A percentile compares a stretch with the other conserved stretches of the same genome.
These are phyloP conservation scores for Branchipolynoe longqiensis DNA, from an alignment of 2,888 invertebrate species.

Conservation along the genomic window DNA sequence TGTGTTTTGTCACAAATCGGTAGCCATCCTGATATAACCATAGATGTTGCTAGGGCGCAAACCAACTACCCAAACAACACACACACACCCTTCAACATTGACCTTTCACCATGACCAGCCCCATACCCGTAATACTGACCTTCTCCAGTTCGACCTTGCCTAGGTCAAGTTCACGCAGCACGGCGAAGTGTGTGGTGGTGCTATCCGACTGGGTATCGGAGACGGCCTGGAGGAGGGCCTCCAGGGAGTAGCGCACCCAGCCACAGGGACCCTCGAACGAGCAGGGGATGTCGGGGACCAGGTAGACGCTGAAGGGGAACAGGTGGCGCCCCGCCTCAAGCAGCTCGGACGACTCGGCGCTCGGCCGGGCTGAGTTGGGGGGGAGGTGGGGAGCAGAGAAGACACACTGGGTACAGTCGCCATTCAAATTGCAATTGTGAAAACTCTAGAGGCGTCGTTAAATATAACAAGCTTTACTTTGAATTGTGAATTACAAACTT, in stretches of 20 bases:
- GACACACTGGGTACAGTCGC: no score
- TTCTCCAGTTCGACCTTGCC: not conserved
- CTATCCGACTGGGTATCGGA: conserved; percentile 7
- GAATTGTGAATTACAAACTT: no score
- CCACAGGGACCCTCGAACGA: conserved; percentile 51
- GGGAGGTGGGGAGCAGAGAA: not conserved
- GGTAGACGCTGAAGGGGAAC: conserved; percentile 25
- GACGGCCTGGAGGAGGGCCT: not conserved
- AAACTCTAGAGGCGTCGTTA: no score
- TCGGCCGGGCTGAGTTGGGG: not conserved
- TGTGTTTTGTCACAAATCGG: no score
- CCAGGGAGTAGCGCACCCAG: conserved; percentile 41
- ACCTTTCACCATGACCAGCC: no score
- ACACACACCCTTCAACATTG: no score
- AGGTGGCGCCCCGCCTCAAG: conserved; percentile 55
- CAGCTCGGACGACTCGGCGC: not conserved
- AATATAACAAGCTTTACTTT: no score
- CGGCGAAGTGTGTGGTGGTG: not conserved
- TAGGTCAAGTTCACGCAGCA: conserved; percentile 38
- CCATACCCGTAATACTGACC: conserved; percentile 13
- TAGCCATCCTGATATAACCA: no score
- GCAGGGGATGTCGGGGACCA: conserved; percentile 29
- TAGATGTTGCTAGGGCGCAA: no score
- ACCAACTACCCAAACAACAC: no score
- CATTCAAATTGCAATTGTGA: not conserved